phyloP scores from a whole-genome alignment of 2,113 vertebrate genomes.

The Pelecanoides urinatrix region DNA sequence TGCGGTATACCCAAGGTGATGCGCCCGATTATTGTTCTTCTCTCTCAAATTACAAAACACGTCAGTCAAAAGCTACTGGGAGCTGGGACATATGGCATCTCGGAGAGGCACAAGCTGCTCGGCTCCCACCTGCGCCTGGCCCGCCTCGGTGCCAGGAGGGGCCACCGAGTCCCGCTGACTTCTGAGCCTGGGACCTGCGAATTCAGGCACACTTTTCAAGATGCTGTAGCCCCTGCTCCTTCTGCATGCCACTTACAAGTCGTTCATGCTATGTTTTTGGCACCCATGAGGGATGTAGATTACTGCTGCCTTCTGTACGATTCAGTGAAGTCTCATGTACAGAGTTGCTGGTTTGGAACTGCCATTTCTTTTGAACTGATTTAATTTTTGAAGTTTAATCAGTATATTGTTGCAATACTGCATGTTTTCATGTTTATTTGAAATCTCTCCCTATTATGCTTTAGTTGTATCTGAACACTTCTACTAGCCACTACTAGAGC shows the following conservation, averaged over 20 bases:
- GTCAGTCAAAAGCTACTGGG: slow-evolving; percentile 1
- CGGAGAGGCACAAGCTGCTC: not conserved
- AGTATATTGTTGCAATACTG: not conserved
- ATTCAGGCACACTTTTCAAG: not conserved
- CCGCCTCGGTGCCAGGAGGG: not conserved
- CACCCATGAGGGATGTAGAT: not conserved
- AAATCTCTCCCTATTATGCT: not conserved
- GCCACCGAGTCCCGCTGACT: fast-evolving
- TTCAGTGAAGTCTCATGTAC: not conserved
- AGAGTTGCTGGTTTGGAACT: not conserved
- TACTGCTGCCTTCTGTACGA: not conserved
- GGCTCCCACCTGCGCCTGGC: not conserved
- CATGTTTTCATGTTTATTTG: not conserved
- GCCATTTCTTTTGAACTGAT: not conserved
- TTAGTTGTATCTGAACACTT: not conserved
- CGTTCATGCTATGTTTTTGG: not conserved
- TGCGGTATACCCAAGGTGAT: not conserved
- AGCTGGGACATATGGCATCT: not conserved
- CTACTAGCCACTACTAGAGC: not conserved
- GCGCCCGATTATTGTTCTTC: not conserved
- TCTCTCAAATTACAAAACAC: slow-evolving; percentile 3
- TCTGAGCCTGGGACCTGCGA: not conserved
- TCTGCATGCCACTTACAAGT: not conserved
- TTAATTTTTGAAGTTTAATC: not conserved
- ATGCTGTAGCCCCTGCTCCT: not conserved